These are phyloP conservation scores for Tenthredo distinguenda DNA, from an alignment of 2,888 invertebrate species.

Conservation along the genomic window DNA sequence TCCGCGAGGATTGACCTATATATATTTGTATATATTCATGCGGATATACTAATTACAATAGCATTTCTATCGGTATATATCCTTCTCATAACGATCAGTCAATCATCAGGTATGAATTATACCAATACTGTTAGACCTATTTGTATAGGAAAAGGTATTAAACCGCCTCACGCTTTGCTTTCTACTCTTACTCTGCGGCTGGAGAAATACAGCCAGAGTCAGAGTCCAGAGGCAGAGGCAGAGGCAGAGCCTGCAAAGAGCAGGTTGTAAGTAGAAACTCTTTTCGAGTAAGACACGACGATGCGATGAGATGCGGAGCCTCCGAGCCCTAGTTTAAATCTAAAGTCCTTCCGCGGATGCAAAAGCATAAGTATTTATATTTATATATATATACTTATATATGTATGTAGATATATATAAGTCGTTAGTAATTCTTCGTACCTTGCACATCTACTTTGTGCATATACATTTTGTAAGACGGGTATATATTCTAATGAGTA, in stretches of 20 bases:
- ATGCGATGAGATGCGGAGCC: background rate
- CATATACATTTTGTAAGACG: too few relatives aligned
- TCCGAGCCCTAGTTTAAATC: background rate
- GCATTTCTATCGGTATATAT: too few relatives aligned
- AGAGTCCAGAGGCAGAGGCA: background rate
- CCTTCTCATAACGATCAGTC: background rate
- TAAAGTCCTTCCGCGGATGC: background rate
- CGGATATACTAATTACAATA: background rate
- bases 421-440: too few relatives aligned
- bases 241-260: background rate
- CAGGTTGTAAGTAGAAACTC: background rate
- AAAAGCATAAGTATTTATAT: background rate
- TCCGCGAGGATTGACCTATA: background rate
- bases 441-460: too few relatives aligned
- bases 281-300: background rate
- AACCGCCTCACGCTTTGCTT: background rate
- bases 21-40: background rate
- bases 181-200: conserved; percentile 12
- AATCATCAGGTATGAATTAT: background rate
- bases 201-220: background rate
- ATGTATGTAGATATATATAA: background rate
- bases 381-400: background rate
- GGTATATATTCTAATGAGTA: background rate
- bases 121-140: background rate
- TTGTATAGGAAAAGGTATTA: background rate